These are phyloP conservation scores for Xenopus laevis DNA, from an alignment of 2,113 vertebrate species.

Conservation along the genomic window DNA sequence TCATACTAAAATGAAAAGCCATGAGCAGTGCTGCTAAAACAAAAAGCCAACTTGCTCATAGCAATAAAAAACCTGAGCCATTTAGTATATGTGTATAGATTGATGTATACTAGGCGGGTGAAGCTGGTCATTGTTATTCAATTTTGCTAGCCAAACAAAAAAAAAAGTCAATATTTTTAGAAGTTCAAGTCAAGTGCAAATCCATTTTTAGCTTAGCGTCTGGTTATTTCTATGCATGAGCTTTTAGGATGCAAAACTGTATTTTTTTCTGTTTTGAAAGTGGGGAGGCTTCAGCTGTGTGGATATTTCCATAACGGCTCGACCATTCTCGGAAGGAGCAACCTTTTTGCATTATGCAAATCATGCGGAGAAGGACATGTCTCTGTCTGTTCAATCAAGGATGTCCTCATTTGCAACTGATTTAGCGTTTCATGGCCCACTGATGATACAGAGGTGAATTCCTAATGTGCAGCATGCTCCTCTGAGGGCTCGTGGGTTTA, in stretches of 20 bases:
- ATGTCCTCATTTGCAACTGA: constrained; percentile 22
- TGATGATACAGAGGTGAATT: constrained; percentile 27
- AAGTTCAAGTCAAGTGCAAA: constrained; percentile 2
- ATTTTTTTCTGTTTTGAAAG: constrained; percentile 21
- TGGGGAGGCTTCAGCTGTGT: constrained; percentile 23
- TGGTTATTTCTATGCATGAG: constrained; percentile 5
- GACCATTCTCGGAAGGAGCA: constrained; percentile 21
- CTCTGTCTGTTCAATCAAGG: constrained; percentile 31
- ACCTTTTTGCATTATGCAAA: constrained; percentile 39
- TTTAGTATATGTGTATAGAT: too few species aligned
- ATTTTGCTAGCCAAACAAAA: not conserved
- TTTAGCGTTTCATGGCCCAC: constrained; percentile 30
- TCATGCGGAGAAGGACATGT: constrained; percentile 17
- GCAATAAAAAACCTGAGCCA: too few species aligned
- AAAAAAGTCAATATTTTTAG: not conserved
- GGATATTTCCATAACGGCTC: constrained; percentile 30
- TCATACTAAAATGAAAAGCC: too few species aligned
- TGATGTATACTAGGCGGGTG: too few species aligned
- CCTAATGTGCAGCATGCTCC: not conserved
- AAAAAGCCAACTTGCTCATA: too few species aligned
- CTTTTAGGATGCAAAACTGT: constrained; percentile 18
- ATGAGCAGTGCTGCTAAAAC: too few species aligned
- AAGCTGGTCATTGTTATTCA: not conserved
- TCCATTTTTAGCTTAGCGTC: not conserved
- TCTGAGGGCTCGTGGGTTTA: not conserved